These are phyloP conservation scores for Falcunculus frontatus DNA, from an alignment of 2,113 vertebrate species.

Conservation along the genomic window DNA sequence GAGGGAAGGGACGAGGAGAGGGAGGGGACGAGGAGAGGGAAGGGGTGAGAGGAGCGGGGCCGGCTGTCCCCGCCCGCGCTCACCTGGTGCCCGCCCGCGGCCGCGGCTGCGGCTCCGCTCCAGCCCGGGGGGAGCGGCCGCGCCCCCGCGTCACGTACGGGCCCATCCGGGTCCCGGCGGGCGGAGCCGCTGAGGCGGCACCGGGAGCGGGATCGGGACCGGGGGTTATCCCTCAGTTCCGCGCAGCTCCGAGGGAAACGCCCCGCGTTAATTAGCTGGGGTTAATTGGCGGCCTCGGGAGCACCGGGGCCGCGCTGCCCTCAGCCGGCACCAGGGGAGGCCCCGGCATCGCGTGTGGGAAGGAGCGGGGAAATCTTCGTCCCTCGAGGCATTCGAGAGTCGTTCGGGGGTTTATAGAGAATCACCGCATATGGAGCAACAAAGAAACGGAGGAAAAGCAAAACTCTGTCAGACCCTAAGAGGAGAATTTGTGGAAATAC, in stretches of 20 bases:
- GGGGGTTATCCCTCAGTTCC: fast-evolving
- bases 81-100: background rate
- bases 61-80: background rate
- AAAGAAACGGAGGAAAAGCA: fast-evolving
- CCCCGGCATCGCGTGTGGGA: background rate
- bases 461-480: background rate
- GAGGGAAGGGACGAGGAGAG: no score
- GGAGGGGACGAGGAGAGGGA: no score
- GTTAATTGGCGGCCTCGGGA: background rate
- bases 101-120: background rate
- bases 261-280: fast-evolving
- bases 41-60: no score
- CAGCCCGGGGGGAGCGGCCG: background rate
- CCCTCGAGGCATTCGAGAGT: fast-evolving
- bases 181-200: background rate
- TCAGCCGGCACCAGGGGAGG: background rate
- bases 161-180: background rate
- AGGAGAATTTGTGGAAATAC: fast-evolving
- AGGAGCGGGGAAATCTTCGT: background rate
- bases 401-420: background rate
- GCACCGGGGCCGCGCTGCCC: background rate
- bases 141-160: background rate
- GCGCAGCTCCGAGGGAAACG: background rate
- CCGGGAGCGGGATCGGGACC: background rate
- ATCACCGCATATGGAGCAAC: fast-evolving